phyloP scores from a whole-genome alignment of 2,797 vertebrate species.

The Pseudomugil gertrudae region DNA sequence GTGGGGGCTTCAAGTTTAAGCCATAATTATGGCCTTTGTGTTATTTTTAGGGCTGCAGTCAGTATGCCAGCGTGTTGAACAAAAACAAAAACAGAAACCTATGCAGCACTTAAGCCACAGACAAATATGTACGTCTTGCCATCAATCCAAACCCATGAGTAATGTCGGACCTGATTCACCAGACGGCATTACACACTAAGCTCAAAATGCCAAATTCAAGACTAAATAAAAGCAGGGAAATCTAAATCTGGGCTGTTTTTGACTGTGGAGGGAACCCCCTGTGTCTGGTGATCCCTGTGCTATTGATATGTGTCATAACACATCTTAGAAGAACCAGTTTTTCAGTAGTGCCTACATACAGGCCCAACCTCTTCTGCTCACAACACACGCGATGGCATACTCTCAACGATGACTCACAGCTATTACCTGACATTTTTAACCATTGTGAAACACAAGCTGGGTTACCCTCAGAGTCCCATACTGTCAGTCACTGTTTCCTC shows the following conservation, averaged over 20 bases:
- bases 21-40: slow-evolving; percentile 72
- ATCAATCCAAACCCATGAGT: slow-evolving; percentile 47
- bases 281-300: slow-evolving; percentile 60
- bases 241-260: slow-evolving; percentile 36
- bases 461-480: slow-evolving; percentile 63
- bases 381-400: slow-evolving; percentile 74
- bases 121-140: slow-evolving; percentile 48
- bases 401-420: slow-evolving; percentile 74
- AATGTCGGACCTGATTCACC: slow-evolving; percentile 51
- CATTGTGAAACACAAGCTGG: slow-evolving; percentile 73
- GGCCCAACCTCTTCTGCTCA: slow-evolving; percentile 52
- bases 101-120: slow-evolving; percentile 44
- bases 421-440: slow-evolving; percentile 66
- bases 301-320: slow-evolving; percentile 71
- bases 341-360: slow-evolving; percentile 43
- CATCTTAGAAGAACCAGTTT: slow-evolving; percentile 67
- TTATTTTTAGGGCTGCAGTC: slow-evolving; percentile 73
- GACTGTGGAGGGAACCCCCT: slow-evolving; percentile 63
- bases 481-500: slow-evolving; percentile 68
- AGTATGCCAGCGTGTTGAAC: slow-evolving; percentile 42
- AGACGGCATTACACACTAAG: slow-evolving; percentile 8
- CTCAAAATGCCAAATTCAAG: slow-evolving; percentile 22
- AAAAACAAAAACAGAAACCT: slow-evolving; percentile 71
- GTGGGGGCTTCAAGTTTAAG: slow-evolving; percentile 60
- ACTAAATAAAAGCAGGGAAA: slow-evolving; percentile 41